Base-by-base conservation (phyloP, 1,140 invertebrate genomes). In the Pseudomyrmex cubaensis region DNA sequence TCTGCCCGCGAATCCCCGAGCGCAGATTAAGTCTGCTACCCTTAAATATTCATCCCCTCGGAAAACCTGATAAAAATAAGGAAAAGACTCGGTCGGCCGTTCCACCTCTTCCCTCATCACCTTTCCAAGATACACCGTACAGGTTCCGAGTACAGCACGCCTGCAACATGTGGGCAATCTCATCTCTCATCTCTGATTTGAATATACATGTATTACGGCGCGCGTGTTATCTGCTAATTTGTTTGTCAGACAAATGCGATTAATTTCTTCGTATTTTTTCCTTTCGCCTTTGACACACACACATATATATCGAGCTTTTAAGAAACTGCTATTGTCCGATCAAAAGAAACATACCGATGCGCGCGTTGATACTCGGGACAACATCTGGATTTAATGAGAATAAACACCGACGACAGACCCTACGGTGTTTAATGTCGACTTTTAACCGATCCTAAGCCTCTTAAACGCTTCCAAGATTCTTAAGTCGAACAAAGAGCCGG, bases 381-480 rank as follows among this genome's bases (percentile, higher is more conserved):
- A 70, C 20, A 22, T 63, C 46, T 48, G 63, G 50, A 9, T 35
- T 54, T 44, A 66, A 76, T 54, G 73, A 82, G 74, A 64, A 57
- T 50, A 78, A 74, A 54, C 61, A 75, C 67, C 73, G 62, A 46
- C 46, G 63, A 64, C 61, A 64, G 83, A 62, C 78, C 57, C 48
- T 64, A 59, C 84, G 56, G 87, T 86, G 92, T 92, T 92, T 91
- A 91, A 91, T 90, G 91, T 92, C 88, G 80, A 88, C 89, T 90
- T 91, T 92, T 93, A 93, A 93, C 92, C 90, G 92, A 89, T 92
- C 87, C 88, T 91, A 94, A 94, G 93, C 93, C 90, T 94, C 93
- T 94, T 94, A 94, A 89, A 85, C 86, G 90, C 90, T 91, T 90
- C 82, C 52, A 86, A 93, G 90, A 91, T 92, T 94, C 93, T 94